A percentile compares a stretch with the other conserved stretches of the same genome.
These are phyloP conservation scores for Ochropleura plecta DNA, from an alignment of 2,888 invertebrate species.

Conservation along the genomic window DNA sequence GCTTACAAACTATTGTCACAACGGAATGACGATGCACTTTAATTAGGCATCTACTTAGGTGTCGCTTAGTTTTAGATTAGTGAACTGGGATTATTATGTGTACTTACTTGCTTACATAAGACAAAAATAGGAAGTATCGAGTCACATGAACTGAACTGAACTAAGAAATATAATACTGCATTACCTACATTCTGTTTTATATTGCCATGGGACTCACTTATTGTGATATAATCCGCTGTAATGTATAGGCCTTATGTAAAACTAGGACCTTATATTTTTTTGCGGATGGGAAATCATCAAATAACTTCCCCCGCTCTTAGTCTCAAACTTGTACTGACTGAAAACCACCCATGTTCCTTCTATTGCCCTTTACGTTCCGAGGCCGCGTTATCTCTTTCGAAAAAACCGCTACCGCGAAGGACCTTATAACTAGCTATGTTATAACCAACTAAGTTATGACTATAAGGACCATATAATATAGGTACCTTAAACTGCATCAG, in stretches of 20 bases:
- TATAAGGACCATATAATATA: no score
- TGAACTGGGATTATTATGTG: not conserved
- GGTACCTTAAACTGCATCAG: no score
- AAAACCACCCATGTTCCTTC: no score
- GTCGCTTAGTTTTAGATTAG: not conserved
- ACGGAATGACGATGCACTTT: not conserved
- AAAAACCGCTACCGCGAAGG: no score
- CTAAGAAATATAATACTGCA: constrained; percentile 24
- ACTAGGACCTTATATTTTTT: not conserved
- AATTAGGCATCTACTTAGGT: not conserved
- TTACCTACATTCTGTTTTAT: constrained; percentile 12
- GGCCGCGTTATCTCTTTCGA: no score
- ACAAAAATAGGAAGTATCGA: constrained; percentile 23
- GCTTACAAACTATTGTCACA: not conserved
- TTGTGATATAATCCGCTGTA: not conserved
- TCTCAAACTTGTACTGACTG: no score
- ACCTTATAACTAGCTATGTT: no score
- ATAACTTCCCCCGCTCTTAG: no score
- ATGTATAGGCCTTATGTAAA: not conserved
- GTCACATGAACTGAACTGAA: constrained; percentile 12
- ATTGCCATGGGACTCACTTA: not conserved
- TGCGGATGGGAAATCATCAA: no score
- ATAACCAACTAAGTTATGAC: no score
- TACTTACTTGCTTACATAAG: constrained; percentile 22
- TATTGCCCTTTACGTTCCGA: no score